These are phyloP conservation scores for Triplophysa tibetana DNA, from an alignment of 2,113 vertebrate species.

Conservation along the genomic window DNA sequence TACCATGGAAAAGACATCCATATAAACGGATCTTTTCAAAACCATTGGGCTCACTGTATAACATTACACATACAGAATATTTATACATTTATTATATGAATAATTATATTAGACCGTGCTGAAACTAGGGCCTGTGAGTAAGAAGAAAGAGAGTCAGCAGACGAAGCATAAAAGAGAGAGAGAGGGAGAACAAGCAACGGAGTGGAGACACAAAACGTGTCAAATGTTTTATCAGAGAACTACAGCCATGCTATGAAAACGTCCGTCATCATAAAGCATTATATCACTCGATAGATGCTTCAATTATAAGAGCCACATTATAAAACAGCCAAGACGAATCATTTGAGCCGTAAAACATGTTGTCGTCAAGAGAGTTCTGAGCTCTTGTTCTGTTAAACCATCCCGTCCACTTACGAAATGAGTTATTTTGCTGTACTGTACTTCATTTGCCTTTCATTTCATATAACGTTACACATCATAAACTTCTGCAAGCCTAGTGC, in stretches of 20 bases:
- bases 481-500: slow-evolving; percentile 13
- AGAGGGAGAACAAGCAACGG: too few species aligned
- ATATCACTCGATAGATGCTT: background rate
- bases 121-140: too few species aligned
- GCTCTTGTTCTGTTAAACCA: background rate
- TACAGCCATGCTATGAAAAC: too few species aligned
- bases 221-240: too few species aligned
- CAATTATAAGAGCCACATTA: background rate
- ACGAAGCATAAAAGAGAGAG: too few species aligned
- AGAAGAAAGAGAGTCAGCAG: too few species aligned
- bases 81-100: too few species aligned
- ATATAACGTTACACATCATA: slow-evolving; percentile 41
- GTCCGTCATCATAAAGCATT: too few species aligned
- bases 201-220: too few species aligned
- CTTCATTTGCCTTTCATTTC: slow-evolving; percentile 33
- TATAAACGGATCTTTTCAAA: slow-evolving; percentile 16
- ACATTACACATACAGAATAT: background rate
- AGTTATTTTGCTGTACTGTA: slow-evolving; percentile 36
- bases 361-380: background rate
- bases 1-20: too few species aligned
- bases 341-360: background rate
- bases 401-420: slow-evolving; percentile 9
- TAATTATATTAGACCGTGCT: too few species aligned
- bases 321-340: background rate
- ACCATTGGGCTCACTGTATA: background rate